These are phyloP conservation scores for Bombus impatiens DNA, from an alignment of 1,140 invertebrate genomes.

Conservation along the genomic window DNA sequence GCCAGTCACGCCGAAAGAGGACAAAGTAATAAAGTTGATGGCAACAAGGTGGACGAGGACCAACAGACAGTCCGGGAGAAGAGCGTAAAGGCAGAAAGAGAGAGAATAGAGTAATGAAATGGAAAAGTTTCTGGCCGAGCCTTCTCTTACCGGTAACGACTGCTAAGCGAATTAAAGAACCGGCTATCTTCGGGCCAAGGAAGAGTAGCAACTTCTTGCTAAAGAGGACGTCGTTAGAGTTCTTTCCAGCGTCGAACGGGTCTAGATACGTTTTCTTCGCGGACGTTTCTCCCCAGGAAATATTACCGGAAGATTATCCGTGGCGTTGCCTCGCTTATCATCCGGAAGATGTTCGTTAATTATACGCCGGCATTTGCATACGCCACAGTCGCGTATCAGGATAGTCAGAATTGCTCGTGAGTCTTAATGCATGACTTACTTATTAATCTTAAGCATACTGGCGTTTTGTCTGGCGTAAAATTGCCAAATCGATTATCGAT, in stretches of 20 bases:
- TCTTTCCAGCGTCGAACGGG: slow-evolving; percentile 21
- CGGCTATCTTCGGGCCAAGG: slow-evolving; percentile 64
- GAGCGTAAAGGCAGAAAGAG: not conserved
- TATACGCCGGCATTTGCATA: slow-evolving; percentile 43
- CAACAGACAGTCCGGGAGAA: not conserved
- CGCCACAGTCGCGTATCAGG: not conserved
- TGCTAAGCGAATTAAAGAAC: slow-evolving; percentile 77
- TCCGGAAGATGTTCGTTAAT: slow-evolving; percentile 38
- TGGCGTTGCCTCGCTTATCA: slow-evolving; percentile 27
- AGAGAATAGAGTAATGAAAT: slow-evolving; percentile 75
- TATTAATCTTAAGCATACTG: slow-evolving; percentile 19
- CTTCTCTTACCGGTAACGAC: slow-evolving; percentile 68
- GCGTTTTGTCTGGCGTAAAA: slow-evolving; percentile 11
- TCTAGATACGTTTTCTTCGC: slow-evolving; percentile 3
- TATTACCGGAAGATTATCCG: slow-evolving; percentile 15
- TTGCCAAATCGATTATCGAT: slow-evolving; percentile 40
- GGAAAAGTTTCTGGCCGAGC: slow-evolving; percentile 75
- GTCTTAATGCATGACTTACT: slow-evolving; percentile 25
- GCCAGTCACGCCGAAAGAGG: slow-evolving; percentile 62
- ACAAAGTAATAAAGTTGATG: slow-evolving; percentile 78
- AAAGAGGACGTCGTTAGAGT: slow-evolving; percentile 65
- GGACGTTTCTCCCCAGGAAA: not conserved
- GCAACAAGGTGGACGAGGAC: slow-evolving; percentile 28
- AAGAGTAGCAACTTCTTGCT: slow-evolving; percentile 61
- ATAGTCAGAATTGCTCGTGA: not conserved